Conservation (phyloP, 2,888 invertebrate species). For the Amiota communis region DNA sequence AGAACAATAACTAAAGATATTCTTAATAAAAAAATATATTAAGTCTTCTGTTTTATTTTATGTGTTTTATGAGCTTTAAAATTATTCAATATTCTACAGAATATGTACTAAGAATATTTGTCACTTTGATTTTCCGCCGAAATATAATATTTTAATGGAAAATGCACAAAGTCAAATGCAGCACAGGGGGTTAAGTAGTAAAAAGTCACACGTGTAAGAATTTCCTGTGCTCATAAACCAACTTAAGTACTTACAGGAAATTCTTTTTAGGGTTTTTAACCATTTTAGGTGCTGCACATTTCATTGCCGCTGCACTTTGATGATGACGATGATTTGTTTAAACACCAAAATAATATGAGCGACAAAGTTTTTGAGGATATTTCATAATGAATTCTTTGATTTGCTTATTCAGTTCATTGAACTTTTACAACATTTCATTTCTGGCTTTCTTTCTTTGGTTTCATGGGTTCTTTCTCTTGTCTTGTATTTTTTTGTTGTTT, state of each 20-base stretch:
- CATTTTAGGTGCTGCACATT: background rate
- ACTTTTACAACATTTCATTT: slow-evolving; percentile 8
- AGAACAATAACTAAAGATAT: too few relatives aligned
- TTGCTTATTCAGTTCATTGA: slow-evolving; percentile 12
- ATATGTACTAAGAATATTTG: too few relatives aligned
- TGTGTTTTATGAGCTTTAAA: background rate
- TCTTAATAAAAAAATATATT: too few relatives aligned
- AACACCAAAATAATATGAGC: background rate
- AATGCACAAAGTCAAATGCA: background rate
- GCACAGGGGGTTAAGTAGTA: background rate
- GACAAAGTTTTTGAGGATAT: slow-evolving; percentile 9
- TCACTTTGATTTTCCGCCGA: too few relatives aligned
- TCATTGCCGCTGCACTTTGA: slow-evolving; percentile 8
- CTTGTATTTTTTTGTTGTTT: too few relatives aligned
- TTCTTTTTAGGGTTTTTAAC: background rate
- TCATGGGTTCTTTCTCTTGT: background rate
- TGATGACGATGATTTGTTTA: slow-evolving; percentile 20
- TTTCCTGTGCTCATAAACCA: background rate
- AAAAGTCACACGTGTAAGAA: background rate
- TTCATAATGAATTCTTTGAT: slow-evolving; percentile 16
- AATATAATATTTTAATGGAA: too few relatives aligned
- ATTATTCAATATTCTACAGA: background rate
- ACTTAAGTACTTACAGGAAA: slow-evolving; percentile 5
- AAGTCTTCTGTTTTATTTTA: too few relatives aligned
- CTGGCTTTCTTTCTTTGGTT: slow-evolving; percentile 5